phyloP scores from a whole-genome alignment of 2,113 vertebrate genomes.

The Merops nubicus region DNA sequence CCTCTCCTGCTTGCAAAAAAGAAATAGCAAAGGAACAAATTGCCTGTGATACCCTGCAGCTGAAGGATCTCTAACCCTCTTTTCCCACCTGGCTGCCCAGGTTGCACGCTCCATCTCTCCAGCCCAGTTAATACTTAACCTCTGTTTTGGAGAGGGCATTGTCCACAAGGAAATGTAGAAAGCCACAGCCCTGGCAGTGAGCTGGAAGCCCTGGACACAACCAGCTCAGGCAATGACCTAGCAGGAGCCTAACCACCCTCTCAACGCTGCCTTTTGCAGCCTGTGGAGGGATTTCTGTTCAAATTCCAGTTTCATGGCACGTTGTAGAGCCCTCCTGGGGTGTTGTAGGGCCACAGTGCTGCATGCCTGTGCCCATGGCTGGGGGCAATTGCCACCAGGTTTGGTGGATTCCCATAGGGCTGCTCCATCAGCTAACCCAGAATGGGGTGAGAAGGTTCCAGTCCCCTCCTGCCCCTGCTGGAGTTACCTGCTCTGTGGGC shows the following conservation, averaged over 20 bases:
- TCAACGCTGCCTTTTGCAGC: background rate
- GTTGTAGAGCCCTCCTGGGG: background rate
- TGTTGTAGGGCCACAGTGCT: background rate
- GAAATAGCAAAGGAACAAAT: background rate
- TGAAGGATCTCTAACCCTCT: background rate
- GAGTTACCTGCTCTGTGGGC: background rate
- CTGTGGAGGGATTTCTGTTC: background rate
- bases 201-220: background rate
- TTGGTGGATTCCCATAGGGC: background rate
- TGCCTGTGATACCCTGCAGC: background rate
- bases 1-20: background rate
- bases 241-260: background rate
- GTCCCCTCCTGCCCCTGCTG: background rate
- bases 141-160: background rate
- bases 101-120: background rate
- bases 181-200: background rate
- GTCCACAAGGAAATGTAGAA: background rate
- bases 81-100: background rate
- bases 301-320: background rate
- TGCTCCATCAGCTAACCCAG: background rate
- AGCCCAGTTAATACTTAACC: background rate
- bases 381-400: background rate
- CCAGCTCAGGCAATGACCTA: background rate
- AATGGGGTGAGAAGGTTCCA: background rate
- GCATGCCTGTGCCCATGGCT: background rate